Percentiles rank a stretch among this genome's conserved stretches.
phyloP scores from a whole-genome alignment of 2,113 vertebrate genomes.

The Nycticebus coucang region DNA sequence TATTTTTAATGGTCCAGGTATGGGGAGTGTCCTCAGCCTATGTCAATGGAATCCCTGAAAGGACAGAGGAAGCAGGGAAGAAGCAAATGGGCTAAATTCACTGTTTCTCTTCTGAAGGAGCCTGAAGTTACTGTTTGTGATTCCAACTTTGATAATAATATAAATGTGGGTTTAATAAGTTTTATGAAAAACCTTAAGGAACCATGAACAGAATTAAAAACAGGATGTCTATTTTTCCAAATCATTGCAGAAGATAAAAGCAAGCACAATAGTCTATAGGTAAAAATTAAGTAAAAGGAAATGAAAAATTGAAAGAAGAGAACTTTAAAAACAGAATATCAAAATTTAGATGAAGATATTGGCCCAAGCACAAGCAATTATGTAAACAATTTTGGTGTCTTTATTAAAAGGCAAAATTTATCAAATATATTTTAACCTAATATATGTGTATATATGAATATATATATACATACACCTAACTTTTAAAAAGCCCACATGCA shows the following conservation, averaged over 20 bases:
- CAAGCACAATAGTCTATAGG: not conserved
- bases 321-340: not conserved
- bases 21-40: not conserved
- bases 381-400: not conserved
- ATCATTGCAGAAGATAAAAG: conserved; percentile 52
- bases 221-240: conserved; percentile 45
- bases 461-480: not conserved
- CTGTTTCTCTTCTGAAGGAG: not conserved
- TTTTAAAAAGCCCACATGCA: not conserved
- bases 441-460: not conserved
- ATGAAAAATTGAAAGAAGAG: not conserved
- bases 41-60: not conserved
- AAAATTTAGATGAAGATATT: not conserved
- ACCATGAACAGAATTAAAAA: conserved; percentile 22
- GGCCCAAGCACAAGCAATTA: not conserved
- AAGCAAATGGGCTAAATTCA: not conserved
- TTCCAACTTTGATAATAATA: conserved; percentile 24
- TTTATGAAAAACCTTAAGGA: conserved; percentile 9
- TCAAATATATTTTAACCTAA: not conserved
- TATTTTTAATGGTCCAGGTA: not conserved
- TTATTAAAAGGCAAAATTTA: not conserved
- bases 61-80: not conserved
- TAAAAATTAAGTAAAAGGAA: not conserved
- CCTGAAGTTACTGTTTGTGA: conserved; percentile 13
- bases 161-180: conserved; percentile 55